A percentile compares a stretch with the other conserved stretches of the same genome.
phyloP scores from a whole-genome alignment of 1,140 invertebrate species.

The Nebria ingens region DNA sequence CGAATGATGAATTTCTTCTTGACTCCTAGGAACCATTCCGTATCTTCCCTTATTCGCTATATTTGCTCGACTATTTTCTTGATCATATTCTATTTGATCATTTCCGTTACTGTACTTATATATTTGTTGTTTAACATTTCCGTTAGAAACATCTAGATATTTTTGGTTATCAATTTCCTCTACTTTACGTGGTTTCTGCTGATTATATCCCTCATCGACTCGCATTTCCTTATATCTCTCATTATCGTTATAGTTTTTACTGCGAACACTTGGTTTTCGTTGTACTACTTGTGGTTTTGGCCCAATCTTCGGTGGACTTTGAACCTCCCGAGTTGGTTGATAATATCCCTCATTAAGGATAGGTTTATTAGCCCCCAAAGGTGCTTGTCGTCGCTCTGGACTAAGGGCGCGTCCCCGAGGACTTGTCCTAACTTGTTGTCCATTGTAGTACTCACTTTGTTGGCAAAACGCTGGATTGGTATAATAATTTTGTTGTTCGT shows the following conservation, averaged over 20 bases:
- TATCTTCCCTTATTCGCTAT: constrained; percentile 11
- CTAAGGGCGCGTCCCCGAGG: constrained; percentile 30
- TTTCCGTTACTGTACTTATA: neutral
- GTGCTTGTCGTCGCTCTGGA: constrained; percentile 33
- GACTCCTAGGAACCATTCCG: constrained; percentile 13
- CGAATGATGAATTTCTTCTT: neutral
- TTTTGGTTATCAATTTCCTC: neutral
- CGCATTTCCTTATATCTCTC: constrained; percentile 30
- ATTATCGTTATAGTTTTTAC: neutral
- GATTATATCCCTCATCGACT: constrained; percentile 23
- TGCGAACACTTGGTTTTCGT: constrained; percentile 30
- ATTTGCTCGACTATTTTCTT: neutral
- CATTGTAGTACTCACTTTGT: constrained; percentile 54
- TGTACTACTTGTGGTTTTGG: constrained; percentile 17
- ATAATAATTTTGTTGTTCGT: constrained; percentile 38
- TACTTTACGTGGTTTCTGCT: neutral
- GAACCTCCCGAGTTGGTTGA: constrained; percentile 14
- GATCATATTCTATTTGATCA: neutral
- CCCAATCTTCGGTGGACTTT: constrained; percentile 19
- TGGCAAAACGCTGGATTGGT: constrained; percentile 66
- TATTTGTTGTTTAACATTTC: neutral
- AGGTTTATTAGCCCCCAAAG: constrained; percentile 28
- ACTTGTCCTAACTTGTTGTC: constrained; percentile 33
- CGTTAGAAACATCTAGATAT: neutral
- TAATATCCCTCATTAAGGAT: constrained; percentile 12